Base-by-base conservation (phyloP, 2,113 vertebrate genomes). In the Typhlomys cinereus region DNA sequence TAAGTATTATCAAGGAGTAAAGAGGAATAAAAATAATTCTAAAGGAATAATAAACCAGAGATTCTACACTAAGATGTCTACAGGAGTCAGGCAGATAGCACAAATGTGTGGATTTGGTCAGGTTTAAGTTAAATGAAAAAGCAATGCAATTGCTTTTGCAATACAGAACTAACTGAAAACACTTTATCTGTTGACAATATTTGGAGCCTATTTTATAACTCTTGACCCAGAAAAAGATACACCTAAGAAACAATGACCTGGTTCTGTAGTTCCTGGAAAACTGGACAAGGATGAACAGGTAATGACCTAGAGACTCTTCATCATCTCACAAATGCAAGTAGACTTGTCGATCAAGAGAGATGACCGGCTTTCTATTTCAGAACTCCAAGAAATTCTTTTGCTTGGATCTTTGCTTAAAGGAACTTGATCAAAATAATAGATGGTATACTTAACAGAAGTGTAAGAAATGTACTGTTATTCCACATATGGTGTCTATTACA, bases 401-500 rank as follows among this genome's bases (percentile, higher is more conserved):
- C 75, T 48, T 83, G 61, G 31, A 75, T 92, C 52, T 92, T 88
- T 86, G 70, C 29, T 82, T 89, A 83, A 83, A 21, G 48, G 48
- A 89, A 86, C 71, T 87, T 41, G 39, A 57, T 75, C 61, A 85
- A 80, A 23, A 95, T 89, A 95, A 92, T 78, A 71, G 14, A 95
- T 92, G 48, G n/a, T 61, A 86, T 74, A 57, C n/a, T 93, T 90
- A 82, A 85, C 34, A 64, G 59, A 41, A 92, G 62, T 88, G 83
- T 67, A 85, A 93, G 62, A 88, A 92, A 92, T 59, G 13, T 67
- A 92, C 61, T 67, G 62, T 84, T 92, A 87, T 17, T 67, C 71
- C 73, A 89, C 96, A 96, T 95, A 74, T 95, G 95, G 48, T 95
- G 25, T 91, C 90, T 95, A 96, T 96, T 95, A 95, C 31, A 57